These are phyloP conservation scores for Trichosurus vulpecula DNA, from an alignment of 2,797 vertebrate genomes.

Conservation along the genomic window DNA sequence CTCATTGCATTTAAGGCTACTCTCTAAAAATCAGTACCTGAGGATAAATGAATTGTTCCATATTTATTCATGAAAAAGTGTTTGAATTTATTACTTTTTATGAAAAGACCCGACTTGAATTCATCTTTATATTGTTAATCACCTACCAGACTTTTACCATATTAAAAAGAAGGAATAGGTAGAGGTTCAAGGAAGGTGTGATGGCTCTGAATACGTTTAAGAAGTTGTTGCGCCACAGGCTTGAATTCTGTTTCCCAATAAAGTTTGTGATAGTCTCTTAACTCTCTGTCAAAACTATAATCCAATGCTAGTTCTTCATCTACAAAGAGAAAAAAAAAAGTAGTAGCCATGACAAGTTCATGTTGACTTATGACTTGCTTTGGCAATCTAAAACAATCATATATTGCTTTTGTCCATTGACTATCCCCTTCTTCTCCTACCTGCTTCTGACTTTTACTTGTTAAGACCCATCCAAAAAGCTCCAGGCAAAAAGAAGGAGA, in stretches of 20 bases:
- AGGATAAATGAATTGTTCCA: conserved; percentile 10
- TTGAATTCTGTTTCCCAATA: conserved; percentile 95
- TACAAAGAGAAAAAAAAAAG: conserved; percentile 80
- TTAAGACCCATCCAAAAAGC: background rate
- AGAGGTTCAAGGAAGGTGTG: conserved; percentile 69
- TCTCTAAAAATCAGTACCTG: conserved; percentile 58
- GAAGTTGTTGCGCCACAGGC: conserved; percentile 92
- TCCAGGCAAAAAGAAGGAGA: background rate
- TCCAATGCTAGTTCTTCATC: conserved; percentile 88
- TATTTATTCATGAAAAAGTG: conserved; percentile 42
- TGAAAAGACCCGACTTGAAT: conserved; percentile 39
- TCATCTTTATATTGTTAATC: conserved; percentile 3
- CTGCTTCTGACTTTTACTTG: background rate
- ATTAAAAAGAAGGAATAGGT: conserved; percentile 65
- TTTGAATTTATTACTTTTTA: conserved; percentile 43
- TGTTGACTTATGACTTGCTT: background rate
- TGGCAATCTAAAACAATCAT: background rate
- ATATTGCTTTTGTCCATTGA: background rate
- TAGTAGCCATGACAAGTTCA: background rate
- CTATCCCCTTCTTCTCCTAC: background rate
- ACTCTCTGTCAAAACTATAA: conserved; percentile 83
- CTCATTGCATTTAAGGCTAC: conserved; percentile 50
- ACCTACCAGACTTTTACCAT: background rate
- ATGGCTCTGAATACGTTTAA: conserved; percentile 84
- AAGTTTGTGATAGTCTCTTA: conserved; percentile 86